A percentile compares a stretch with the other conserved stretches of the same genome.
These are phyloP conservation scores for Prunella himalayana DNA, from an alignment of 2,113 vertebrate genomes.

Conservation along the genomic window DNA sequence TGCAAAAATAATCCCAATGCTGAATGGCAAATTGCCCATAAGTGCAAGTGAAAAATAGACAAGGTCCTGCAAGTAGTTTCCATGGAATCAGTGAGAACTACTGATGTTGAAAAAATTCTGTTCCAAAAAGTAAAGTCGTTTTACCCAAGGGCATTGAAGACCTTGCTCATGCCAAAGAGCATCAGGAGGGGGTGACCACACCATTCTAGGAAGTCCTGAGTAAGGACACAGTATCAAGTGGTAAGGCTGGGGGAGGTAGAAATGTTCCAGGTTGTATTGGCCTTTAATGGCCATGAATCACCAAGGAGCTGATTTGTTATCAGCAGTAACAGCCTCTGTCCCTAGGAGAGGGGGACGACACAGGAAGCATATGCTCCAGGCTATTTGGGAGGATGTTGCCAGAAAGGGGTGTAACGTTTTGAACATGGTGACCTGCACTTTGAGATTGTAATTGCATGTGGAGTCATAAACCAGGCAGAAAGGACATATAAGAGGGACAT, in stretches of 20 bases:
- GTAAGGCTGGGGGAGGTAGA: not conserved
- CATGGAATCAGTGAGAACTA: not conserved
- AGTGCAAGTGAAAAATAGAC: not conserved
- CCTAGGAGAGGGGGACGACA: not conserved
- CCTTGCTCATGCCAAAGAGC: not conserved
- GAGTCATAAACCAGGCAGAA: not conserved
- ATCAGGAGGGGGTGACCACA: not conserved
- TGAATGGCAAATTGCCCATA: not conserved
- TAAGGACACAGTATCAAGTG: not conserved
- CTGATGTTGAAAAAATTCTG: not conserved
- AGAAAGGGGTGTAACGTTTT: conserved; percentile 1
- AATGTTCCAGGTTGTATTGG: not conserved
- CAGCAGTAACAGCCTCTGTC: conserved; percentile 5
- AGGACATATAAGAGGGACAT: not conserved
- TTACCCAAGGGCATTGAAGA: not conserved
- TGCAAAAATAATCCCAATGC: not conserved
- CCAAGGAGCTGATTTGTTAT: conserved; percentile 8
- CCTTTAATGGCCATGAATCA: not conserved
- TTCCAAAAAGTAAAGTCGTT: not conserved
- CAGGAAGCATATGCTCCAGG: conserved; percentile 32
- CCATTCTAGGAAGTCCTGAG: not conserved
- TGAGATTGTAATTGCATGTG: not conserved
- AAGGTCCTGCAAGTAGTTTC: not conserved
- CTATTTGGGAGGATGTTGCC: not conserved
- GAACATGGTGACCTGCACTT: conserved; percentile 4